Conservation (phyloP, 2,113 vertebrate species). For the Oncorhynchus gorbuscha region DNA sequence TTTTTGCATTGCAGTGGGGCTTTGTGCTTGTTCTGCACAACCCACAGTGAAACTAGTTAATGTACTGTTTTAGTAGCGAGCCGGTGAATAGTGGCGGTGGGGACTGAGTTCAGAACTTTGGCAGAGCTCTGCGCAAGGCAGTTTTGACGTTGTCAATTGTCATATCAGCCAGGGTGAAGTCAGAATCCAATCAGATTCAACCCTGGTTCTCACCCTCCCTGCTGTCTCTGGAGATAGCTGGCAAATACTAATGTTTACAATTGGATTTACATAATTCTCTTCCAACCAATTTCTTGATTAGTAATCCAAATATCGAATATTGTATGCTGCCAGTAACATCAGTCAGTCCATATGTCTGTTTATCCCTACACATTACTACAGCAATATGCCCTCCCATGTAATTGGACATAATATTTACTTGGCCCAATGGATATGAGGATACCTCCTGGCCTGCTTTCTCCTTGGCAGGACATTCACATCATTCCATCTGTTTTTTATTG, state of each 20-base stretch:
- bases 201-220: conserved; percentile 19
- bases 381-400: conserved; percentile 37
- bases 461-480: conserved; percentile 9
- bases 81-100: conserved; percentile 5
- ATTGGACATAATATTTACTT: conserved; percentile 44
- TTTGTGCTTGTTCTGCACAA: conserved; percentile 31
- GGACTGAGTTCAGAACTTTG: conserved; percentile 5
- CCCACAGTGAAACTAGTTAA: conserved; percentile 37
- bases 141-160: conserved; percentile 54
- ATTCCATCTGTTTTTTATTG: conserved; percentile 30
- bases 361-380: conserved; percentile 4
- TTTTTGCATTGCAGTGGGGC: conserved; percentile 24
- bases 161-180: conserved; percentile 39
- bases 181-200: conserved; percentile 36
- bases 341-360: conserved; percentile 5
- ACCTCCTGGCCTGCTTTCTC: conserved; percentile 13
- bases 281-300: conserved; percentile 19
- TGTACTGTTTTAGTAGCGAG: conserved; percentile 33
- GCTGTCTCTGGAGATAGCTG: conserved; percentile 25
- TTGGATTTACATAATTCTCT: conserved; percentile 20
- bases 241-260: conserved; percentile 15
- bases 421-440: conserved; percentile 31
- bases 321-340: conserved; percentile 21
- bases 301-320: conserved; percentile 32
- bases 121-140: conserved; percentile 37